These are phyloP conservation scores for Cardiocondyla obscurior DNA, from an alignment of 1,140 invertebrate genomes.

Conservation along the genomic window DNA sequence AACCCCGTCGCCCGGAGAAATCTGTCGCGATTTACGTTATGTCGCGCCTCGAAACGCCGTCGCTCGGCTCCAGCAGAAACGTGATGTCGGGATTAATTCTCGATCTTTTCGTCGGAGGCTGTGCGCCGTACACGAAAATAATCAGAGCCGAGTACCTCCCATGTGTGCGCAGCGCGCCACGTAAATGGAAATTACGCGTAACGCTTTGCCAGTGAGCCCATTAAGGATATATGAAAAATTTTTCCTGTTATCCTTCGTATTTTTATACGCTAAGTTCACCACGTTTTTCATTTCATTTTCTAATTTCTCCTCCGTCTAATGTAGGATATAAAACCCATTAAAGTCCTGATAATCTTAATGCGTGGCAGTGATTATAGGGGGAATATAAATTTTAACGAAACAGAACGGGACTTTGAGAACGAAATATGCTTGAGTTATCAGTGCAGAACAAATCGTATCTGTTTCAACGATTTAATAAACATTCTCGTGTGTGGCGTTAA, in stretches of 20 bases:
- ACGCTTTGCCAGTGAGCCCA: background rate
- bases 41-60: constrained; percentile 18
- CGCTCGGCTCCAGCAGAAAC: constrained; percentile 2
- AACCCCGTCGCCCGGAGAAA: constrained; percentile 31
- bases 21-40: constrained; percentile 41
- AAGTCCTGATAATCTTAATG: background rate
- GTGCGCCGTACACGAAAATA: constrained; percentile 15
- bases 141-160: constrained; percentile 6
- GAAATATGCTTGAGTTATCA: background rate
- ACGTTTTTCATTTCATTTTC: background rate
- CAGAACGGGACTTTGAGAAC: background rate
- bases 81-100: constrained; percentile 50
- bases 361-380: background rate
- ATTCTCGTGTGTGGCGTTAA: constrained; percentile 1
- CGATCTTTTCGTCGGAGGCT: constrained; percentile 16
- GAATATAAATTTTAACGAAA: background rate
- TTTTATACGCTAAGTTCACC: background rate
- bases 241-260: background rate
- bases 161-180: background rate
- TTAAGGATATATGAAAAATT: background rate
- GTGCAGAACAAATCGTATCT: background rate
- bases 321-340: background rate
- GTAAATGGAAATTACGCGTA: constrained; percentile 44
- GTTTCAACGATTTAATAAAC: constrained; percentile 23
- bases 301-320: background rate